Base-by-base conservation (phyloP, 2,888 invertebrate species). In the Eristalinus aeneus region DNA sequence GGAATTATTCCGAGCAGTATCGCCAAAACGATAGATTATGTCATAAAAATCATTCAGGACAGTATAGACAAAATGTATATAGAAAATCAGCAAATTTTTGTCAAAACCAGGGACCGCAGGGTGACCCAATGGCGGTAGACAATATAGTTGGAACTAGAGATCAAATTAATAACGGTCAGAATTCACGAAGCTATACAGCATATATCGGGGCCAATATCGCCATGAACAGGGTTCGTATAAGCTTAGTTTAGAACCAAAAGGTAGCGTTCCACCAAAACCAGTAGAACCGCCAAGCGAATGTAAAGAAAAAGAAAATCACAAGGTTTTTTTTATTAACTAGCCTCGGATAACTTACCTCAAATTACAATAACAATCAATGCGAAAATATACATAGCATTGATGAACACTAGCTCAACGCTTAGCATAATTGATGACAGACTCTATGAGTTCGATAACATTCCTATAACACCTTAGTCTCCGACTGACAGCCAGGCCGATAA, bases 281-380 rank as follows among this genome's bases (percentile, higher is more conserved):
- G 32, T 32, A 32, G 10, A 10, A 6, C 34, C 34, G 8, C 8
- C 32, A 54, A 11, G 2, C 46, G 36, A 20, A 31, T 12, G n/a
- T 11, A 32, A 27, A 53, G 31, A 32, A 31, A 54, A 10, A 16
- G 20, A 54, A 54, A 54, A 32, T 54, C 16, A 68, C 20, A 6
- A 54, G n/a, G 32, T 32, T 20, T 68, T 68, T 68, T 68, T 68
- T 68, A 68, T 34, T 56, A 68, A 68, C 34, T 56, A 68, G 56
- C 68, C 34, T 67, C 67, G 54, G 67, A 53, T 31, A 32, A 68
- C 20, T 11, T 68, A 68, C 34, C 68, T 3, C 54, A 54, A 46
- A 46, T 53, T n/a, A 67, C 36, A 23, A 65, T 63, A 16, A 36
- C 64, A 12, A 64, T 64, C 2, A 8, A 22, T 64, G 20, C 34